These are phyloP conservation scores for Conus ventricosus DNA, from an alignment of 1,140 invertebrate species.

Conservation along the genomic window DNA sequence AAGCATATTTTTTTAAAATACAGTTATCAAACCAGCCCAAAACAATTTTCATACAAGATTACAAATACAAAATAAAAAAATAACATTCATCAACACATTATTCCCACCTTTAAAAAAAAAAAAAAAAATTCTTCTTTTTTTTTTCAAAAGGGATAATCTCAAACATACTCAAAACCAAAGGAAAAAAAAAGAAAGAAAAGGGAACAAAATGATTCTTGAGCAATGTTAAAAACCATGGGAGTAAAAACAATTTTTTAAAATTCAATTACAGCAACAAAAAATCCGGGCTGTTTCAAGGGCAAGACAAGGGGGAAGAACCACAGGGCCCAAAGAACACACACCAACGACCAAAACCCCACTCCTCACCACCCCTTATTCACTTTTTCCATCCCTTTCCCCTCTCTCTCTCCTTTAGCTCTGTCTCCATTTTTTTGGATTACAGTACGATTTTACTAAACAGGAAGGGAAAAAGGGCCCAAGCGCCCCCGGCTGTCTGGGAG, in stretches of 20 bases:
- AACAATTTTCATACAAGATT: not conserved
- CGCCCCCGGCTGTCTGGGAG: no score
- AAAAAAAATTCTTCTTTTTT: no score
- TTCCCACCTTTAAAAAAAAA: no score
- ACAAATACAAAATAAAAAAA: not conserved
- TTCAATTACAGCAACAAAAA: not conserved
- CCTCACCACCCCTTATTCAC: not conserved
- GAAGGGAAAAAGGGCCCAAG: not conserved
- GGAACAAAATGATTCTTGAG: not conserved
- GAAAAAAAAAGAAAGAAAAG: not conserved
- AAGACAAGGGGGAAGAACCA: not conserved
- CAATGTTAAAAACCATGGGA: not conserved
- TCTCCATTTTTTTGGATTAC: no score
- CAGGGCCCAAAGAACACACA: not conserved
- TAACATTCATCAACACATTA: no score
- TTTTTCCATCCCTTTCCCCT: not conserved
- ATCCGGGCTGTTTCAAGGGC: not conserved
- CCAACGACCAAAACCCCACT: no score
- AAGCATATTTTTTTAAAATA: not conserved
- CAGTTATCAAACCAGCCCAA: not conserved
- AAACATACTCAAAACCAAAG: not conserved
- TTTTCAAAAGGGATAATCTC: not conserved
- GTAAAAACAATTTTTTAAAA: not conserved
- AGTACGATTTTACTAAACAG: no score
- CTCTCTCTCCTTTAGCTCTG: not conserved